Evolutionary conservation across 1,140 invertebrate genomes (phyloP).

Genomic region (Meteorus sp.): DNA sequence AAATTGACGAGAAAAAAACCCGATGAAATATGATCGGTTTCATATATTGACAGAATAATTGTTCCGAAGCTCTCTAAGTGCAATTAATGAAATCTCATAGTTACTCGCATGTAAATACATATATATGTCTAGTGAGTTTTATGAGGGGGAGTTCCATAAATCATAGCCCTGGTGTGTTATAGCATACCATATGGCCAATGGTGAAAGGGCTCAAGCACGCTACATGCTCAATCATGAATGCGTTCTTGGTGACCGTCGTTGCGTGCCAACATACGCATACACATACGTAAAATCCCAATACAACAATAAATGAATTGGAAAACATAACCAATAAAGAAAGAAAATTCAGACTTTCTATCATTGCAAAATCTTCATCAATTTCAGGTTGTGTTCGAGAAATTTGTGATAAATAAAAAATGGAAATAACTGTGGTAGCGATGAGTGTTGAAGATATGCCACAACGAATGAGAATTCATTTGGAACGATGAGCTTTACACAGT

Average conservation of each 20-base stretch:
- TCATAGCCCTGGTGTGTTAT: conserved; percentile 32
- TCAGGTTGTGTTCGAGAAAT: too few relatives aligned
- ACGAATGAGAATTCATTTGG: background rate
- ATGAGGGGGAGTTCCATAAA: conserved; percentile 33
- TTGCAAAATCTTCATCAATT: too few relatives aligned
- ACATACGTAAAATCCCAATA: background rate
- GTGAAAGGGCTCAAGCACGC: conserved; percentile 32
- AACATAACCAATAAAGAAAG: too few relatives aligned
- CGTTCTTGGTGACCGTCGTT: conserved; percentile 30
- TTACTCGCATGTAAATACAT: conserved; percentile 27
- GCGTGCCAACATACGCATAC: background rate
- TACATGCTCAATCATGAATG: conserved; percentile 28
- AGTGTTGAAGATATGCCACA: background rate
- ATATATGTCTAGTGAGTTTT: too few relatives aligned
- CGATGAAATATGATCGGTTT: background rate
- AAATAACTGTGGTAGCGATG: conserved; percentile 23
- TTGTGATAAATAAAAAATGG: conserved; percentile 10
- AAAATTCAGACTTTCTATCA: too few relatives aligned
- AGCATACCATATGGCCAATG: conserved; percentile 40
- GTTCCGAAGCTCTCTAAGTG: background rate
- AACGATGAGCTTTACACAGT: background rate
- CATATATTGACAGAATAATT: background rate
- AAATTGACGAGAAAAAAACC: background rate
- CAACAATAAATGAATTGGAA: too few relatives aligned
- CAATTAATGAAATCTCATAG: conserved; percentile 45